These are phyloP conservation scores for Xiphophorus maculatus DNA, from an alignment of 2,113 vertebrate genomes.

Conservation along the genomic window DNA sequence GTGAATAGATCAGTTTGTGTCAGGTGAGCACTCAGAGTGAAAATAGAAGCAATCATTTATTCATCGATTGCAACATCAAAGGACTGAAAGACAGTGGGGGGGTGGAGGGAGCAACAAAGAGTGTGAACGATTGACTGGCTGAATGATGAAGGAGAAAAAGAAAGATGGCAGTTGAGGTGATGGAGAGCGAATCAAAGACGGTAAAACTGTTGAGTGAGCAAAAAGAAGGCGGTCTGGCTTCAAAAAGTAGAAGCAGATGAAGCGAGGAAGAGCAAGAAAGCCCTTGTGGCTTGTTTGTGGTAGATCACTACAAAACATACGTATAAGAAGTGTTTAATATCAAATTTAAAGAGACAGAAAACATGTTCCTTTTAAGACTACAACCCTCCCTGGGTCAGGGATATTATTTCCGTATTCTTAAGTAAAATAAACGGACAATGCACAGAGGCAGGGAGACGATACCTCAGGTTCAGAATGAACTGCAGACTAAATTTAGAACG, in stretches of 20 bases:
- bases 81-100: conserved; percentile 55
- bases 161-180: conserved; percentile 3
- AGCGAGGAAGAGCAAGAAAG: not conserved
- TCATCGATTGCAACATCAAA: conserved; percentile 82
- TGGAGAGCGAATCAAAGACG: conserved; percentile 34
- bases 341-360: not conserved
- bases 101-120: conserved; percentile 55
- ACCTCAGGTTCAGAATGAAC: not conserved
- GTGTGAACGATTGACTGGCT: conserved; percentile 45
- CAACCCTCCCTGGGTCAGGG: not conserved
- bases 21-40: conserved; percentile 61
- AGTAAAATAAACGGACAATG: not conserved
- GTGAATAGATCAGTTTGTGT: conserved; percentile 53
- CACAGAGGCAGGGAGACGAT: not conserved
- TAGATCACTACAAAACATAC: not conserved
- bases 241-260: conserved; percentile 6
- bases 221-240: conserved; percentile 27
- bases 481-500: not conserved
- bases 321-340: not conserved
- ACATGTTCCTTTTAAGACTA: not conserved
- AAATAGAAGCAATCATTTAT: conserved; percentile 84
- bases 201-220: conserved; percentile 25
- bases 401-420: not conserved
- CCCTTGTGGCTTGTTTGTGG: not conserved
- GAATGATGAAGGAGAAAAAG: conserved; percentile 31